Base-by-base conservation (phyloP, 2,888 invertebrate genomes). In the Sarcophaga rosellei region DNA sequence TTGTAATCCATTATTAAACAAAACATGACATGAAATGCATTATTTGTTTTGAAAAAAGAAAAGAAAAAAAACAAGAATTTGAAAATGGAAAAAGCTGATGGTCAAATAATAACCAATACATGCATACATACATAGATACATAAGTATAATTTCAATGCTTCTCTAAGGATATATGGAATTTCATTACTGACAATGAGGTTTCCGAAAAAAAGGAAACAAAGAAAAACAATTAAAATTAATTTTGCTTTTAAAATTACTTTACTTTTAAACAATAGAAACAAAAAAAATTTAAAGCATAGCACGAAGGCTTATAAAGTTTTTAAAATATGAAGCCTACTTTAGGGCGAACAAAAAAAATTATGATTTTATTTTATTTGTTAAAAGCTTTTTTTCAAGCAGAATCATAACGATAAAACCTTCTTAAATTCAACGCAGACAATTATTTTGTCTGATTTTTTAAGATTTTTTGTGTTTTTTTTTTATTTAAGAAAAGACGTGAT, bases 11-110 rank as follows among this genome's bases (percentile, higher is more conserved):
- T 76, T 61, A 72, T 76, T 47, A 75, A 72, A 80, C 69, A 70
- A 74, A 75, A 84, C 84, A 84, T 84, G 76, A 75, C 75, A 80
- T 79, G 74, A 81, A 82, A 76, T 59, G 72, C 63, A 65, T 59
- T 70, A 69, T 75, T 81, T 81, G n/a, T 70, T 63, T 63, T 35
- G 10, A 1, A 35, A 25, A 69, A 68, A 65, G 25, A 75, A 57
- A 61, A 21, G 23, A 47, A 68, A 21, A 12, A 77, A 57, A 63
- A 4, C 15, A 17, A 23, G 3, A 57, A 57, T 15, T 76, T 3
- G 53, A 20, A 35, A 57, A 65, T 15, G 15, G 8, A 63, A 65
- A 53, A 63, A 25, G 3, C 23, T 69, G 23, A 57, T 4, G 53
- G 61, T 62, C 47, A 81, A 81, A 81, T 70, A 81, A 75, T 62